Base-by-base conservation (phyloP, 2,888 invertebrate genomes). In the Heterodera filipjevi region DNA sequence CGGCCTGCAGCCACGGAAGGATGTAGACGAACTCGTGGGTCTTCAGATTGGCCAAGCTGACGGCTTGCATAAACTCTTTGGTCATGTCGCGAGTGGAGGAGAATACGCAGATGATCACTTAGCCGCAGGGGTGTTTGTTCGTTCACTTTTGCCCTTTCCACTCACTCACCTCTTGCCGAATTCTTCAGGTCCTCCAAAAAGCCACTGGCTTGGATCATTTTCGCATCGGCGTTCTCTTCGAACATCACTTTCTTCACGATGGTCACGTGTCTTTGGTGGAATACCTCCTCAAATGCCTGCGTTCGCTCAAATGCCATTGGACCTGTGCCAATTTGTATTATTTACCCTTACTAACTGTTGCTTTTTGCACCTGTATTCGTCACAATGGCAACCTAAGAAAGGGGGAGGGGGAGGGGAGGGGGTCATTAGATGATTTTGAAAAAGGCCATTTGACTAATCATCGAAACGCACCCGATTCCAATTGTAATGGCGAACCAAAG, bases 41-140 rank as follows among this genome's bases (percentile, higher is more conserved):
- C 78, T 87, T 87, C 80, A 86, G 80, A 46, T 83, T 82, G 46
- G 83, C 78, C 22, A 75, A 76, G 39, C 80, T 82, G 22, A 84
- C 83, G 0, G 87, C 87, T 71, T 86, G 83, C 88, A 88, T 88
- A 81, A 88, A 87, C 76, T 87, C 87, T 78, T 85, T 86, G 12
- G 84, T 81, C 81, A 85, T 82, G n/a, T 87, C 88, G 33, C 88
- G 84, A 14, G 88, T 88, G 6, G 86, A 84, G 3, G 87, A 87
- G 79, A 88, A 88, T 32, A 86, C 82, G 78, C 88, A 87, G 46
- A 88, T 83, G 0, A 88, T 83, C 10, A 88, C 88, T 88, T 75
- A 44, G n/a, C n/a, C 14, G 59, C 2, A n/a, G 8, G 16, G 16
- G 16, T 49, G 16, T 70, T 14, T 70, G n/a, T 70, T 70, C 32